Percentiles rank a stretch among this genome's conserved stretches.
Evolutionary conservation across 2,797 vertebrate genomes (phyloP).

Genomic region (Chelmon rostratus): DNA sequence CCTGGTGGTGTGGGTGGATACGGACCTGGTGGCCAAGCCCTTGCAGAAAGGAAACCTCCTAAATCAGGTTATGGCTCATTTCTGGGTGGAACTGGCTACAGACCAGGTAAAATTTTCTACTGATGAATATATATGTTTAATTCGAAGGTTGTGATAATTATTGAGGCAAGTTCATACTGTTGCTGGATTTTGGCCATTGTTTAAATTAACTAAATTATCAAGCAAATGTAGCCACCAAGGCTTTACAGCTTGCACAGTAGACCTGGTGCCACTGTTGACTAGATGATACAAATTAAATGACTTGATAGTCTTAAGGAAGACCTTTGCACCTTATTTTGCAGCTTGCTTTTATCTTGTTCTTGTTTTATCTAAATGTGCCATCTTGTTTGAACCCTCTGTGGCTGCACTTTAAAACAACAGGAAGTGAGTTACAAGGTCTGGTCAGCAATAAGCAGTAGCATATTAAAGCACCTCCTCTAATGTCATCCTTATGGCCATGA

Average conservation of each 20-base stretch:
- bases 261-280: background rate
- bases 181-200: background rate
- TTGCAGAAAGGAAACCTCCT: conserved; percentile 74
- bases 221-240: background rate
- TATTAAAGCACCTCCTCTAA: too few relatives aligned
- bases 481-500: too few relatives aligned
- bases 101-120: conserved; percentile 74
- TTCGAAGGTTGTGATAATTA: background rate
- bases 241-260: background rate
- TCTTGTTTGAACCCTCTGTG: too few relatives aligned
- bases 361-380: too few relatives aligned
- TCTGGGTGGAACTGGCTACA: conserved; percentile 76
- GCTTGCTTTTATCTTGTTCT: too few relatives aligned
- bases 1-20: conserved; percentile 58
- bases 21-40: conserved; percentile 68
- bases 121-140: background rate
- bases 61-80: conserved; percentile 78
- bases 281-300: background rate
- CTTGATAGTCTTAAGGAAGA: background rate
- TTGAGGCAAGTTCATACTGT: background rate
- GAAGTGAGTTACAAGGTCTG: too few relatives aligned
- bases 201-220: background rate
- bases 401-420: too few relatives aligned
- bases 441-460: too few relatives aligned
- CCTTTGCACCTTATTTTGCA: too few relatives aligned